phyloP scores from a whole-genome alignment of 2,888 invertebrate genomes.

The Hanleya hanleyi region DNA sequence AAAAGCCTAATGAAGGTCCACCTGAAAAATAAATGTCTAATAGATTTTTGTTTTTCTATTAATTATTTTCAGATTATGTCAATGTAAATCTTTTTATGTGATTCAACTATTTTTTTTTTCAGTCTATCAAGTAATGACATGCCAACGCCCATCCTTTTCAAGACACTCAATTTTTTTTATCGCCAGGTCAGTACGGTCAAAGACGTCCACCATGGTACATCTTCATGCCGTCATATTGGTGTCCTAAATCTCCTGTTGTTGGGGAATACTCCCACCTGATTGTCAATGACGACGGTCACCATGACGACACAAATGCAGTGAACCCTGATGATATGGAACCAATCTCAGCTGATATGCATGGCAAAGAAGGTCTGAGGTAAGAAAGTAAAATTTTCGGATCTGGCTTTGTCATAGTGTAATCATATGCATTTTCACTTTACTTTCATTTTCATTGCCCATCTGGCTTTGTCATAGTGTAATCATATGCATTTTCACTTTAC shows the following conservation, averaged over 20 bases:
- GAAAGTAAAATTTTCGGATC: too few species aligned
- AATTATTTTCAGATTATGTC: too few species aligned
- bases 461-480: too few species aligned
- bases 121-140: neutral
- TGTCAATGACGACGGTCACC: constrained; percentile 67
- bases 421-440: too few species aligned
- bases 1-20: too few species aligned
- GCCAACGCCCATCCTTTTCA: neutral
- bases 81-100: neutral
- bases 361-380: constrained; percentile 56
- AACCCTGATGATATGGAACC: constrained; percentile 82
- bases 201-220: constrained; percentile 85
- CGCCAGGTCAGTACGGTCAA: constrained; percentile 84
- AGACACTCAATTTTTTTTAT: neutral
- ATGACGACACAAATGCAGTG: constrained; percentile 59
- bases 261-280: neutral
- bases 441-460: too few species aligned
- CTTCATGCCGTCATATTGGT: constrained; percentile 83
- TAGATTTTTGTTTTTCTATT: too few species aligned
- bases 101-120: neutral
- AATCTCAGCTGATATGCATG: constrained; percentile 75
- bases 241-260: neutral
- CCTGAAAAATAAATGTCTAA: too few species aligned
- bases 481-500: too few species aligned
- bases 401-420: too few species aligned